Evolutionary conservation across 2,113 vertebrate species (phyloP).

Genomic region (Lophura nycthemera): DNA sequence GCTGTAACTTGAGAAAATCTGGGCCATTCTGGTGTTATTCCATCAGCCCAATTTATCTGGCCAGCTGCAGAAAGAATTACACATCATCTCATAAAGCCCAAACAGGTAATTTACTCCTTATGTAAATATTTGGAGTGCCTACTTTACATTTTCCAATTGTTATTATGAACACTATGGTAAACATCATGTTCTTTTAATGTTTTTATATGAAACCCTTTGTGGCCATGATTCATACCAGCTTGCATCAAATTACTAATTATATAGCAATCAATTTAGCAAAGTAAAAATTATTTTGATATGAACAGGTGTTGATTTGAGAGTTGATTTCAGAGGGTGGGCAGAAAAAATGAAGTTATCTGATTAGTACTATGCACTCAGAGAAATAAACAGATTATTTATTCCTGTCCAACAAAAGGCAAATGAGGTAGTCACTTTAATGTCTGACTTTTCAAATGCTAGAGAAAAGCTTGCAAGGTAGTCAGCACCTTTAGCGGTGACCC

Average conservation of each 20-base stretch:
- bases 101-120: not conserved
- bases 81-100: not conserved
- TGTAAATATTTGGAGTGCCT: not conserved
- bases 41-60: not conserved
- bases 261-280: not conserved
- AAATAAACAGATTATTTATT: not conserved
- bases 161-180: not conserved
- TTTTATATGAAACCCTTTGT: not conserved
- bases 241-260: not conserved
- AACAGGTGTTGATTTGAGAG: not conserved
- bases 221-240: not conserved
- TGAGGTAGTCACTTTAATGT: not conserved
- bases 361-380: not conserved
- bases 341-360: not conserved
- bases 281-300: not conserved
- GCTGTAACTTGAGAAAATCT: not conserved
- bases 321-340: not conserved
- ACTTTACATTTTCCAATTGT: not conserved
- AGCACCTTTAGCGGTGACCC: not conserved
- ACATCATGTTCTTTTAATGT: not conserved
- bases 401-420: not conserved
- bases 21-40: not conserved
- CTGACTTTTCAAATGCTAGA: not conserved
- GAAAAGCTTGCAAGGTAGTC: not conserved
- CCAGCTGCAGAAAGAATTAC: not conserved